Base-by-base conservation (phyloP, 2,888 invertebrate species). In the Polymixis lichenea region DNA sequence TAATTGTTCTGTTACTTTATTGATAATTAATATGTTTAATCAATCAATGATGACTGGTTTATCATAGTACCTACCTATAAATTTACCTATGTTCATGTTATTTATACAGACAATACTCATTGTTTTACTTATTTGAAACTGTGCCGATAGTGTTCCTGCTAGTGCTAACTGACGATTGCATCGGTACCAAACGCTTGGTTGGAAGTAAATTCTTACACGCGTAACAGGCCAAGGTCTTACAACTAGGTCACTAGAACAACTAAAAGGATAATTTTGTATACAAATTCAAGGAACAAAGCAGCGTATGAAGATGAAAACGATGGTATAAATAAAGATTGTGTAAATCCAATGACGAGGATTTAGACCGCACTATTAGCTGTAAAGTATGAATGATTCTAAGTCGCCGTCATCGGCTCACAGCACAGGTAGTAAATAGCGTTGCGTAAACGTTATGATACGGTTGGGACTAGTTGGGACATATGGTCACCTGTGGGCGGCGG, bases 401-500 rank as follows among this genome's bases (percentile, higher is more conserved):
- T 60, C 62, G 75, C 70, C 77, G 84, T 88, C 90, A 88, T 78
- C 82, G 71, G 67, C 64, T 82, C 76, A 56, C 66, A 82, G 82
- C 75, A 53, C 66, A 82, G 82, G 78, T 83, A 85, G 81, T 82
- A 78, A 81, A 79, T 80, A 84, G 66, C 75, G 84, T 87, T 85
- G 82, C 80, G 70, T 84, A 84, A 86, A 79, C 82, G 83, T 82
- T 85, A 79, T 82, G 79, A 80, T 78, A 84, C 80, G 75, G 73
- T 80, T 83, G 84, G 87, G 86, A 89, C 89, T 79, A 74, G 72
- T 80, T 83, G 84, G 87, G 86, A 89, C 89, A 89, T 86, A 86
- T 89, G 83, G 78, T 65, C 90, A 92, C 87, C 91, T 89, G 94
- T 95, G 91, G 95, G 95, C 93, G 95, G 91, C 86, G 77, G 75